Base-by-base conservation (phyloP, 1,140 invertebrate species). In the Contarinia nasturtii region DNA sequence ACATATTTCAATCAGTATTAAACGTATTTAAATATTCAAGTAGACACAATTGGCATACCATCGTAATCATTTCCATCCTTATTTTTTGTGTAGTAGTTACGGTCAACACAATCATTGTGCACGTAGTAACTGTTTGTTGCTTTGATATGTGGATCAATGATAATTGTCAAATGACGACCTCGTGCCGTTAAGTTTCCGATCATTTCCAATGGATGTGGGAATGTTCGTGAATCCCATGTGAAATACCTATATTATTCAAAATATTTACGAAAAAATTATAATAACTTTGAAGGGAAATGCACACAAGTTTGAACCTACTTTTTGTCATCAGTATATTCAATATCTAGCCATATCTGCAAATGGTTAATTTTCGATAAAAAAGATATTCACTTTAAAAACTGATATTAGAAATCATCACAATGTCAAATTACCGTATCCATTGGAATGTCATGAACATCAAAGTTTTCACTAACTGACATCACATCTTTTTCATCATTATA, bases 101-200 rank as follows among this genome's bases (percentile, higher is more conserved):
- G 70, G 15, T 76, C 76, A 2, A 81, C 77, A 5, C 81, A 82
- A 52, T 97, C 90, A 40, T 88, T 82, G 59, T 98, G 87, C 20
- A 96, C 62, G 54, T 85, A 86, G 64, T 94, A 98, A 4, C 76
- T 75, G 8, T 65, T 68, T 68, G 54, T 96, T 92, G 0, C 86
- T 66, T 99, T 99, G 47, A 98, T 86, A 65, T 99, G 96, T 7
- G 95, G 95, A 74, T 99, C 96, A 45, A 98, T 85, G 58, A 99
- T 97, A 2, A 87, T 79, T 0, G 99, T 86, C 62, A 99, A 68
- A 60, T 93, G 93, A 14, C 95, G 74, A 1, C 91, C 92, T 57
- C 88, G 86, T 0, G 78, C 72, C 0, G 88, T 91, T 0, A 98
- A 65, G 65, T 96, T 94, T 33, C 82, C 75, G 2, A 95, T 74